Evolutionary conservation across 2,888 invertebrate species (phyloP).

Genomic region (Pristionchus fissidentatus): DNA sequence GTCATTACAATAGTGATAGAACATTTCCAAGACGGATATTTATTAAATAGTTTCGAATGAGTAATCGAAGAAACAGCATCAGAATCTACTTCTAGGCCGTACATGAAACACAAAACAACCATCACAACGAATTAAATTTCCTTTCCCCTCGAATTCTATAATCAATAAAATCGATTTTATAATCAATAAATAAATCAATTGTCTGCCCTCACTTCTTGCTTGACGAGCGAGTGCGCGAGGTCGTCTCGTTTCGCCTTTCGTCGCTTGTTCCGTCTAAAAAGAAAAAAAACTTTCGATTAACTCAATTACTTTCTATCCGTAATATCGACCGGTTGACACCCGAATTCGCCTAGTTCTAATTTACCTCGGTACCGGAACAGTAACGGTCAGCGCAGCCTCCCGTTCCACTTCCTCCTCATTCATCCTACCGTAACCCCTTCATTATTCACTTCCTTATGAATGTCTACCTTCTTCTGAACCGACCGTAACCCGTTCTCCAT

Average conservation of each 20-base stretch:
- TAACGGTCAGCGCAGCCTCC: too few species aligned
- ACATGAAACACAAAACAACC: background rate
- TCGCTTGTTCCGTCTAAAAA: conserved; percentile 23
- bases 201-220: conserved; percentile 32
- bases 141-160: background rate
- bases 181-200: too few species aligned
- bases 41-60: background rate
- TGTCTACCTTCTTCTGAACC: too few species aligned
- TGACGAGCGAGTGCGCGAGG: background rate
- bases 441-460: too few species aligned
- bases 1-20: background rate
- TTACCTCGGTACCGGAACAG: background rate
- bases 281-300: background rate
- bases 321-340: too few species aligned
- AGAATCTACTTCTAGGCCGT: too few species aligned
- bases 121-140: background rate
- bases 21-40: background rate
- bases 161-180: too few species aligned
- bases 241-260: conserved; percentile 4
- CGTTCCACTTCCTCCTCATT: too few species aligned
- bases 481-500: background rate
- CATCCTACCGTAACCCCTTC: background rate
- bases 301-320: background rate
- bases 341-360: background rate
- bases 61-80: background rate